Evolutionary conservation across 2,888 invertebrate species (phyloP).

Genomic region (Lysandra bellargus): DNA sequence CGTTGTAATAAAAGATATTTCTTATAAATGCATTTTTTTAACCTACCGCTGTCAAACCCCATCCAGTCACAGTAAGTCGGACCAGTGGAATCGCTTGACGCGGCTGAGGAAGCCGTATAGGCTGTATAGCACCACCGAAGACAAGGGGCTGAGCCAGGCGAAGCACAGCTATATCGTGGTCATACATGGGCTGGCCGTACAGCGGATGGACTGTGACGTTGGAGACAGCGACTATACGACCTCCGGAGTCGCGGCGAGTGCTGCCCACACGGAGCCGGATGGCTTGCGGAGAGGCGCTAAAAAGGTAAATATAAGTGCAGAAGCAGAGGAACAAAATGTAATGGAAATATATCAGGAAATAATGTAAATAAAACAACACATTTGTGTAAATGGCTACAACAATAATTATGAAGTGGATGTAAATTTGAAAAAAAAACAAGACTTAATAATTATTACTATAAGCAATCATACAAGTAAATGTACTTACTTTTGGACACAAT

Average conservation of each 20-base stretch:
- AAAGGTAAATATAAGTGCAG: not conserved
- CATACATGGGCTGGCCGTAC: conserved; percentile 67
- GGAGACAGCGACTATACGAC: conserved; percentile 63
- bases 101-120: conserved; percentile 61
- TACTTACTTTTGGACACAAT: conserved; percentile 73
- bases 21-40: not conserved
- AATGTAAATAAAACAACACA: too few relatives aligned
- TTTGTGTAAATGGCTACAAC: too few relatives aligned
- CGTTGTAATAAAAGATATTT: too few relatives aligned
- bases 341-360: not conserved
- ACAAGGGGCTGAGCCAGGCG: conserved; percentile 58
- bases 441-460: not conserved
- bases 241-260: conserved; percentile 70
- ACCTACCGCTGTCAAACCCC: conserved; percentile 74
- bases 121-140: conserved; percentile 55
- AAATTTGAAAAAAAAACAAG: not conserved
- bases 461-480: not conserved
- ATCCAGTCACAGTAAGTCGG: conserved; percentile 70
- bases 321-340: not conserved
- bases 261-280: conserved; percentile 71
- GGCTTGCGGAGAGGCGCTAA: conserved; percentile 39
- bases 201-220: conserved; percentile 64
- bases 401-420: too few relatives aligned
- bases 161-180: conserved; percentile 71
- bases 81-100: conserved; percentile 65